phyloP scores from a whole-genome alignment of 1,140 invertebrate species.

The Camponotus floridanus region DNA sequence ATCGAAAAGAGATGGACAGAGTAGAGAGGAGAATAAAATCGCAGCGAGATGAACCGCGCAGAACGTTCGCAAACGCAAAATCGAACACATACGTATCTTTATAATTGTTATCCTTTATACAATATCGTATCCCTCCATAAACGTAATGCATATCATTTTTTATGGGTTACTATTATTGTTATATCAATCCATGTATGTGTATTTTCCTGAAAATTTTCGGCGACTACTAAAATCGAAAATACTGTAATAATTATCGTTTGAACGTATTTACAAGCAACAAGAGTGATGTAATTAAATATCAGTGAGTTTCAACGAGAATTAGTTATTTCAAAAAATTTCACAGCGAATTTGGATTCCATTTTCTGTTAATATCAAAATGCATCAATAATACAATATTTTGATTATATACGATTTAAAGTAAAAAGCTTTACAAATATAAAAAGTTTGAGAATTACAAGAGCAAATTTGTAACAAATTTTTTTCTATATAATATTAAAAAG shows the following conservation, averaged over 20 bases:
- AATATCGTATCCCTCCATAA: background rate
- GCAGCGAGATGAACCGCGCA: constrained; percentile 24
- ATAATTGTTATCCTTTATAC: constrained; percentile 31
- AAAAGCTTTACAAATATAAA: background rate
- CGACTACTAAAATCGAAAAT: background rate
- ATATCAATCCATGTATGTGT: background rate
- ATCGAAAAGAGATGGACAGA: constrained; percentile 6
- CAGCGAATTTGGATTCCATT: background rate
- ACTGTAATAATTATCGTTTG: background rate
- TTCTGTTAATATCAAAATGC: background rate
- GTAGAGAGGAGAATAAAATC: constrained; percentile 35
- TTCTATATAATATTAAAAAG: background rate
- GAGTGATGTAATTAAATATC: background rate
- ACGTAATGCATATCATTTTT: constrained; percentile 13
- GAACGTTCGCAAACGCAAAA: constrained; percentile 28
- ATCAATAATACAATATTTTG: background rate
- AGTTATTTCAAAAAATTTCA: background rate
- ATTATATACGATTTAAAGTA: background rate
- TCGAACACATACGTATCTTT: constrained; percentile 15
- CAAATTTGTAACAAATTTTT: background rate
- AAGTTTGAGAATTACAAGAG: no score
- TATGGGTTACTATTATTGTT: background rate
- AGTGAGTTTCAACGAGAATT: background rate
- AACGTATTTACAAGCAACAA: background rate
- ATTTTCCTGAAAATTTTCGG: background rate